Evolutionary conservation across 2,797 vertebrate species (phyloP), one percentile per base, ranked within the genome.

Genomic region (Danionella dracula): DNA sequence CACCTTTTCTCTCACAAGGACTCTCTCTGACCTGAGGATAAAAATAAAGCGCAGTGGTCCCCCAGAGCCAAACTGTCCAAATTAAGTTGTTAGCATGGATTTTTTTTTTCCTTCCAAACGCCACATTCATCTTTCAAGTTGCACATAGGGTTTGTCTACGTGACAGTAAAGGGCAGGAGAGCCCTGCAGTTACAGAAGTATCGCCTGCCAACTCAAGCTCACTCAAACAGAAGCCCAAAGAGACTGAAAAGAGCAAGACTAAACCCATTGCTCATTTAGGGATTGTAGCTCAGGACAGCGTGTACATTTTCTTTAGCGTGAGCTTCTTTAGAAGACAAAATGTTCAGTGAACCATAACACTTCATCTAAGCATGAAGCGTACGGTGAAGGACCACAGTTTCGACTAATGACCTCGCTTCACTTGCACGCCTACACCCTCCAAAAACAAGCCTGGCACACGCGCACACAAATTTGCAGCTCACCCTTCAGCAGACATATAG

Each of bases 321-420:
- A 20, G 57, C 12, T 38, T 37, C 27, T 23, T 49, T 38, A 53
- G 53, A 57, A 73, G 48, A 73, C 70, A 70, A 72, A 58, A 61
- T 50, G 54, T 62, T 67, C 37, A 21, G 17, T 50, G 57, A 72
- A 63, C 66, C 70, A 50, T 42, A 48, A 34, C 46, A 55, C 31
- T 60, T 54, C 35, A 41, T 63, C 57, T 54, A 67, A 61, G 41
- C 74, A 73, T 64, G 57, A 31, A 54, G 62, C 37, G 37, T 44
- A 44, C 13, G 16, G 58, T 72, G 61, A 75, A 53, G 63, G 58
- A 67, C 61, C 42, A 70, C 17, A 53, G 38, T 42, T 74, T 58
- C 40, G 53, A 49, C 51, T 67, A 72, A 74, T 70, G 62, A 70
- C 23, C 48, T 29, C 53, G 15, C 23, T 45, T 38, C 40, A 66